phyloP scores from a whole-genome alignment of 2,888 invertebrate species.

The Mimachlamys varia region DNA sequence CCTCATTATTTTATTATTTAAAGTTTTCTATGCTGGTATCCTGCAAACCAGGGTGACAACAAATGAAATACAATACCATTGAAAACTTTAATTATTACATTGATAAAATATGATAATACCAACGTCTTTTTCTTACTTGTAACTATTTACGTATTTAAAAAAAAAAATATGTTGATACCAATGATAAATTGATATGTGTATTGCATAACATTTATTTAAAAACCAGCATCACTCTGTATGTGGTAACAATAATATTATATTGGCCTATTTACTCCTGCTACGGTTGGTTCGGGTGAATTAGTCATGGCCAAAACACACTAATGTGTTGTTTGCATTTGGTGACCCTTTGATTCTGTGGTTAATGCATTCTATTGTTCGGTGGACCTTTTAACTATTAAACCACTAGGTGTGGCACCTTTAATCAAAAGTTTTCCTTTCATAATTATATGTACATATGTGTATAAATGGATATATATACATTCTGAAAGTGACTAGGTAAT shows the following conservation, averaged over 20 bases:
- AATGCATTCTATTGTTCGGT: neutral
- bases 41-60: too few relatives aligned
- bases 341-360: neutral
- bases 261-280: neutral
- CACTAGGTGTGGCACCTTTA: neutral
- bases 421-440: neutral
- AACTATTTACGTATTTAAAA: too few relatives aligned
- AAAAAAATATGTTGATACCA: neutral
- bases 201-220: neutral
- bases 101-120: too few relatives aligned
- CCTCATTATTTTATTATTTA: too few relatives aligned
- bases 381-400: neutral
- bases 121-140: too few relatives aligned
- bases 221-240: neutral
- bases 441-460: neutral
- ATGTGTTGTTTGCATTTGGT: neutral
- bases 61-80: too few relatives aligned
- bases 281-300: neutral
- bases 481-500: neutral
- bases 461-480: too few relatives aligned
- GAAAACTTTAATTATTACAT: too few relatives aligned
- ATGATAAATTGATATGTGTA: neutral
- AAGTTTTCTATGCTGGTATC: too few relatives aligned
- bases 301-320: neutral
- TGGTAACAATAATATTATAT: conserved; percentile 2